Conservation (phyloP, 2,797 vertebrate species). For the Malacoctenus gilli region DNA sequence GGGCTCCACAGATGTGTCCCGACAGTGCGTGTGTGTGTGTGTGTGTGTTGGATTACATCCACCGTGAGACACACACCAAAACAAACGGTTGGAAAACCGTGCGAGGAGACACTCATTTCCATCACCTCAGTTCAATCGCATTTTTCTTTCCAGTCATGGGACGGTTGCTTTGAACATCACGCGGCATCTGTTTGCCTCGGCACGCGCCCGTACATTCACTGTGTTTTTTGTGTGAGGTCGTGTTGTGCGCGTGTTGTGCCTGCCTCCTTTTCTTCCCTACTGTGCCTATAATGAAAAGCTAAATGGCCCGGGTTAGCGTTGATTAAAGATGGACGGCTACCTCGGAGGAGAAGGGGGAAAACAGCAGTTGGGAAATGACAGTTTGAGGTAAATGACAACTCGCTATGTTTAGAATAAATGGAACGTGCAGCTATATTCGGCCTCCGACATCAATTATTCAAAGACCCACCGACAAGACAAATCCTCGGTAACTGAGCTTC, state of each 20-base stretch:
- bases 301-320: constrained; percentile 58
- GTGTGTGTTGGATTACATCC: constrained; percentile 23
- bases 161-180: constrained; percentile 22
- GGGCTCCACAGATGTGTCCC: constrained; percentile 21
- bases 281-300: constrained; percentile 68
- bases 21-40: constrained; percentile 36
- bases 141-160: constrained; percentile 12
- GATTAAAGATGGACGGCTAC: constrained; percentile 69
- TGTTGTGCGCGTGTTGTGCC: constrained; percentile 32
- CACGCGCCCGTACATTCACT: constrained; percentile 14
- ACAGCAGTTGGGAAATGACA: constrained; percentile 58
- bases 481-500: constrained; percentile 48
- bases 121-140: constrained; percentile 15
- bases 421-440: constrained; percentile 67
- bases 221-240: constrained; percentile 4
- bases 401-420: constrained; percentile 73
- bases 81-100: constrained; percentile 21
- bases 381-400: constrained; percentile 69
- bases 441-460: constrained; percentile 71
- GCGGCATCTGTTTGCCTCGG: constrained; percentile 14
- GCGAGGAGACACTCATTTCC: constrained; percentile 15
- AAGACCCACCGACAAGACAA: constrained; percentile 58
- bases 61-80: constrained; percentile 11
- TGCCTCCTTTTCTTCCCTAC: constrained; percentile 41
- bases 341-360: constrained; percentile 46